Conservation (phyloP, 2,888 invertebrate species). For the Steromphala cineraria region DNA sequence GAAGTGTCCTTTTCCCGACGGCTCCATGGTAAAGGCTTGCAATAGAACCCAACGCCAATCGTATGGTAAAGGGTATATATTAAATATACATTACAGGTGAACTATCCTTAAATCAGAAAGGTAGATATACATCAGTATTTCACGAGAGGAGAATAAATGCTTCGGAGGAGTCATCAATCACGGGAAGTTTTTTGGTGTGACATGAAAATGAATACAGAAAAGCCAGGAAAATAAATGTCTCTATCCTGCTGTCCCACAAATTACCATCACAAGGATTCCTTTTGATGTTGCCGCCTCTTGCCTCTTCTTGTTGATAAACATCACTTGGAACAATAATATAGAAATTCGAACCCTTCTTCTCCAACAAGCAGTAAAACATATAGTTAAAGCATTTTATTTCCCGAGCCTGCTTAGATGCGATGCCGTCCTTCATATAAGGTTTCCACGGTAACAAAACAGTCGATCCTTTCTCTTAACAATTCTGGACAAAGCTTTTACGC, state of each 20-base stretch:
- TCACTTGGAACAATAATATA: neutral
- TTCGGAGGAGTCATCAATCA: neutral
- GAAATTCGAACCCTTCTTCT: neutral
- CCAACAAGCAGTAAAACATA: neutral
- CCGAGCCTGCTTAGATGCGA: too few relatives aligned
- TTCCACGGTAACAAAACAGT: too few relatives aligned
- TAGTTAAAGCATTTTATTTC: neutral
- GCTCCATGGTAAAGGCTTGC: neutral
- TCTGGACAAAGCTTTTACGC: too few relatives aligned
- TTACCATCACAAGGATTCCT: neutral
- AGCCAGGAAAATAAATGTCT: conserved; percentile 14
- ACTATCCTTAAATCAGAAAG: neutral
- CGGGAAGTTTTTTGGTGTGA: neutral
- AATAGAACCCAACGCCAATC: neutral
- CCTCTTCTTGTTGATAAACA: neutral
- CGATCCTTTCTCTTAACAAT: too few relatives aligned
- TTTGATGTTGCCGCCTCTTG: conserved; percentile 12
- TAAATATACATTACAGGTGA: neutral
- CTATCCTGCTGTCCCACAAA: neutral
- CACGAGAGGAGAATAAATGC: neutral
- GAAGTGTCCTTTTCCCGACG: too few relatives aligned
- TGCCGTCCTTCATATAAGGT: too few relatives aligned
- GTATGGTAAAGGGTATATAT: neutral
- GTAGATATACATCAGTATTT: neutral
- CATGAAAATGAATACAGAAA: conserved; percentile 8